phyloP scores from a whole-genome alignment of 1,140 invertebrate genomes.

The Drosophila ogumai region DNA sequence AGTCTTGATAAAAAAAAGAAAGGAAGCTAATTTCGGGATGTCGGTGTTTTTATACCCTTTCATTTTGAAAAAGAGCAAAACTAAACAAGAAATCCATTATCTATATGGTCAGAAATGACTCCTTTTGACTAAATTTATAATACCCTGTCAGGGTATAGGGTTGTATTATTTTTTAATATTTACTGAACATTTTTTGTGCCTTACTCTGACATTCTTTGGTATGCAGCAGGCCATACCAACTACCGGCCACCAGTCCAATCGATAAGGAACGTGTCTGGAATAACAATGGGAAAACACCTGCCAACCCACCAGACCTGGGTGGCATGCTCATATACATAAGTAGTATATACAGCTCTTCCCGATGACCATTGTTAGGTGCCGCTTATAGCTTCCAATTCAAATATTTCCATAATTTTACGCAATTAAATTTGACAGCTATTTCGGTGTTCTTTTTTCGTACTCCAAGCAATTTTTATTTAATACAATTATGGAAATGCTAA shows the following conservation, averaged over 20 bases:
- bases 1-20: neutral
- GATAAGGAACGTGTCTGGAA: conserved; percentile 27
- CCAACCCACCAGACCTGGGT: conserved; percentile 13
- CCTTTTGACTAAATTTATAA: neutral
- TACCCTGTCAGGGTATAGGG: neutral
- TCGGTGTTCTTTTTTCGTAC: conserved; percentile 8
- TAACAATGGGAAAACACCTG: conserved; percentile 45
- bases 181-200: conserved; percentile 8
- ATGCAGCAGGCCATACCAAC: conserved; percentile 18
- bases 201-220: conserved; percentile 17
- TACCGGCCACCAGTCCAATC: conserved; percentile 35
- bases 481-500: conserved; percentile 29
- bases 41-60: neutral
- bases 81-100: neutral
- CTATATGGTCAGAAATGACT: neutral
- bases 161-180: neutral
- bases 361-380: conserved; percentile 35
- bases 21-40: neutral
- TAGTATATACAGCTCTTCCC: neutral
- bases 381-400: conserved; percentile 47
- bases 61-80: neutral
- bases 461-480: conserved; percentile 12
- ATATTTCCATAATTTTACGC: conserved; percentile 45
- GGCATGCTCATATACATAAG: conserved; percentile 21
- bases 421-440: conserved; percentile 42